phyloP scores from a whole-genome alignment of 2,113 vertebrate genomes.

The Passer domesticus region DNA sequence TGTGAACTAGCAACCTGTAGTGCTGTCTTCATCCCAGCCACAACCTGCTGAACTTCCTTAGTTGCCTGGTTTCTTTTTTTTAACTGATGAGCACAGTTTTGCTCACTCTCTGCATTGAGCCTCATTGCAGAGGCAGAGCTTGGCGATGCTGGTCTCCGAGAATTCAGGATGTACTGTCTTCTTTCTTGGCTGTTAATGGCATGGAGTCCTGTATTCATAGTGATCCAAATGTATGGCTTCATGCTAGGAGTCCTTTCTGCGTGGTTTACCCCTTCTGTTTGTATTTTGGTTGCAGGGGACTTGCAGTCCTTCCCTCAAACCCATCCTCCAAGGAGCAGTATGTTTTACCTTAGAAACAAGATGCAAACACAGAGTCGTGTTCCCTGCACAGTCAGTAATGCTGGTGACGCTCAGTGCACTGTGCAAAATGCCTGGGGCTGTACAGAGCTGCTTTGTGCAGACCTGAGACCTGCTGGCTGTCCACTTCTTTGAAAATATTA shows the following conservation, averaged over 20 bases:
- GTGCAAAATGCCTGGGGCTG: background rate
- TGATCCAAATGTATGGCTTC: background rate
- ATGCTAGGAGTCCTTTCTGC: background rate
- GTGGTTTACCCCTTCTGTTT: background rate
- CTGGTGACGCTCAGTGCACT: background rate
- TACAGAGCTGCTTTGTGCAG: slow-evolving; percentile 50
- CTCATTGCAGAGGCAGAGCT: background rate
- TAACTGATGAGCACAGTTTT: background rate
- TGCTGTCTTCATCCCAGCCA: background rate
- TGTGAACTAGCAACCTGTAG: background rate
- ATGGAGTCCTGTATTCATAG: background rate
- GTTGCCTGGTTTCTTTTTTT: background rate
- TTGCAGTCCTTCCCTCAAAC: background rate
- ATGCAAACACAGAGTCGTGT: background rate
- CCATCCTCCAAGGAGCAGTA: slow-evolving; percentile 14
- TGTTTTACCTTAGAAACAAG: slow-evolving; percentile 26
- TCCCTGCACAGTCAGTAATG: background rate
- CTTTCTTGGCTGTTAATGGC: background rate
- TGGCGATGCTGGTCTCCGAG: background rate
- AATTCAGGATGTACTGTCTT: background rate
- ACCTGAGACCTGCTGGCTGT: background rate
- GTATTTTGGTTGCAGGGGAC: background rate
- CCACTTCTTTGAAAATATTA: background rate
- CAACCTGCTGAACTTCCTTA: background rate
- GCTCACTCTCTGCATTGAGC: background rate